Base-by-base conservation (phyloP, 2,113 vertebrate genomes). In the Hippoglossus stenolepis region DNA sequence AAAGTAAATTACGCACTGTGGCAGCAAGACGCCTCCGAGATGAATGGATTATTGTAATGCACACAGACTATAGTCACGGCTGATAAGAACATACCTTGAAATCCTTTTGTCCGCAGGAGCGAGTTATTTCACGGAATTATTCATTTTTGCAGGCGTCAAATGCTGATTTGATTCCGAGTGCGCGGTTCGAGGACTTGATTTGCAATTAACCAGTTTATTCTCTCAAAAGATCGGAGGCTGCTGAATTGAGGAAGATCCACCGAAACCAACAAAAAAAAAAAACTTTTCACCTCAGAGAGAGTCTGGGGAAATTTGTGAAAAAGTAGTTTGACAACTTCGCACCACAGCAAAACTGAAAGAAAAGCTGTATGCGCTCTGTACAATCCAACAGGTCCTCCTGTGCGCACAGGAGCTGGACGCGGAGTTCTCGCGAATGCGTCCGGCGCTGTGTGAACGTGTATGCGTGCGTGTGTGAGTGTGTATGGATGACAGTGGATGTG, bases 51-150 rank as follows among this genome's bases (percentile, higher is more conserved):
- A 35, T 47, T 68, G 26, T 67, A 67, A 70, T 40, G 71, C 54
- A 70, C 20, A n/a, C 20, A n/a, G 20, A 6, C 18, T 7, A 58
- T 4, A 58, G 23, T 35, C 56, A 24, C 2, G 49, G 40, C 28
- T 78, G 8, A 73, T 68, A 51, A 68, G 28, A 75, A 21, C 82
- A 56, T 89, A 93, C 91, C 92, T 93, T 84, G 51, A 83, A 87
- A 81, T 83, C 47, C 64, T 75, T 77, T 67, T 65, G 77, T 90
- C 77, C 58, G 14, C 49, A 75, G 12, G 56, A 67, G 35, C 26
- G 43, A 75, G 53, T 83, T 87, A 91, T 81, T 87, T 83, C 70
- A 82, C 69, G 38, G 66, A 87, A 71, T 83, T 26, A 64, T 80
- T 87, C 86, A 92, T 91, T 71, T 40, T 63, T 23, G 43, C 40